Percentiles rank a stretch among this genome's conserved stretches.
Evolutionary conservation across 1,140 invertebrate species (phyloP).

Genomic region (Leptinotarsa undecemlineata): DNA sequence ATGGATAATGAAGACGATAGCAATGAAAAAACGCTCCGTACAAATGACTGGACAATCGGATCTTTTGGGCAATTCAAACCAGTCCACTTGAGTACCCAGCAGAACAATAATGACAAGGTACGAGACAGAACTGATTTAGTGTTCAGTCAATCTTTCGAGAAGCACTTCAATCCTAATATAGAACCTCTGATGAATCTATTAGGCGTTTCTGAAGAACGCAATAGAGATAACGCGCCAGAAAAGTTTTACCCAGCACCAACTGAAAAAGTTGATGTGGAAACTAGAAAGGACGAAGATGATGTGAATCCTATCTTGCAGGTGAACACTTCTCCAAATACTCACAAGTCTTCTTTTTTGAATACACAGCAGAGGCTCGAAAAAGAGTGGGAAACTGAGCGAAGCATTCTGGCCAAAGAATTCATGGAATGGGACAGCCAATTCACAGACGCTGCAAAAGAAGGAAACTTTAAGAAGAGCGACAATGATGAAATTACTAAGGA

Average conservation of each 20-base stretch:
- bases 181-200: not conserved
- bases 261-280: not conserved
- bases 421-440: conserved; percentile 22
- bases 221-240: not conserved
- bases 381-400: conserved; percentile 17
- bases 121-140: not conserved
- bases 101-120: not conserved
- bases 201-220: not conserved
- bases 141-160: not conserved
- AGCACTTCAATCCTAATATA: not conserved
- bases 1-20: not conserved
- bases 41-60: conserved; percentile 7
- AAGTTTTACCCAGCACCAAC: not conserved
- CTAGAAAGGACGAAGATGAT: not conserved
- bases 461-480: not conserved
- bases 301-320: no score
- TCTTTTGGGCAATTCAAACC: conserved; percentile 15
- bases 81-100: conserved; percentile 2
- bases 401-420: conserved; percentile 13
- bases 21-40: not conserved
- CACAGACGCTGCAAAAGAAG: conserved; percentile 2
- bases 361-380: conserved; percentile 15
- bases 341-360: not conserved
- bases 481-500: conserved; percentile 24
- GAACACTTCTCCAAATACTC: not conserved